Conservation (phyloP, 1,140 invertebrate genomes). For the Cotesia chilonis region DNA sequence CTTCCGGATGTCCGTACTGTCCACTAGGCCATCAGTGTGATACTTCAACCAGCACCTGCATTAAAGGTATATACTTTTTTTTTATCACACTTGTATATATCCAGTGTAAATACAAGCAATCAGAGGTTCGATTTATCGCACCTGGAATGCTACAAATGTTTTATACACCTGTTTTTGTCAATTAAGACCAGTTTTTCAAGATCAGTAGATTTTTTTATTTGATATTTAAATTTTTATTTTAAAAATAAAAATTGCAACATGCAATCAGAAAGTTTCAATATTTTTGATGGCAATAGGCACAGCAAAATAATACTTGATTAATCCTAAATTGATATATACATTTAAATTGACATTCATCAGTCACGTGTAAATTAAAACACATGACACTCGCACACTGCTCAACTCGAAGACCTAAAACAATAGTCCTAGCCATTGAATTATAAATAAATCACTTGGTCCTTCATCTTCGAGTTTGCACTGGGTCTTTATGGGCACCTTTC, state of each 20-base stretch:
- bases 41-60: constrained; percentile 77
- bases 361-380: too few species aligned
- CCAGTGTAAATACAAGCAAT: constrained; percentile 53
- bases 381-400: constrained; percentile 1
- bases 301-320: too few species aligned
- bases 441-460: constrained; percentile 5
- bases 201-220: too few species aligned
- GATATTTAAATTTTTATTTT: too few species aligned
- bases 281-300: not conserved
- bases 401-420: constrained; percentile 25
- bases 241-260: too few species aligned
- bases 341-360: not conserved
- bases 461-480: constrained; percentile 52
- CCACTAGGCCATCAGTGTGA: constrained; percentile 78
- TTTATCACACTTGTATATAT: constrained; percentile 51
- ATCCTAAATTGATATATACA: not conserved
- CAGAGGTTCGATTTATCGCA: constrained; percentile 16
- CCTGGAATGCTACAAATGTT: constrained; percentile 3
- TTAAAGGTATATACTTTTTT: constrained; percentile 70
- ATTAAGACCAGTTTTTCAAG: too few species aligned
- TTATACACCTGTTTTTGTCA: constrained; percentile 14
- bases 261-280: too few species aligned
- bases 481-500: constrained; percentile 63
- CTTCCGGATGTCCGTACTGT: constrained; percentile 75
- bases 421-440: too few species aligned